phyloP scores from a whole-genome alignment of 2,113 vertebrate species.

The Heterocephalus glaber region DNA sequence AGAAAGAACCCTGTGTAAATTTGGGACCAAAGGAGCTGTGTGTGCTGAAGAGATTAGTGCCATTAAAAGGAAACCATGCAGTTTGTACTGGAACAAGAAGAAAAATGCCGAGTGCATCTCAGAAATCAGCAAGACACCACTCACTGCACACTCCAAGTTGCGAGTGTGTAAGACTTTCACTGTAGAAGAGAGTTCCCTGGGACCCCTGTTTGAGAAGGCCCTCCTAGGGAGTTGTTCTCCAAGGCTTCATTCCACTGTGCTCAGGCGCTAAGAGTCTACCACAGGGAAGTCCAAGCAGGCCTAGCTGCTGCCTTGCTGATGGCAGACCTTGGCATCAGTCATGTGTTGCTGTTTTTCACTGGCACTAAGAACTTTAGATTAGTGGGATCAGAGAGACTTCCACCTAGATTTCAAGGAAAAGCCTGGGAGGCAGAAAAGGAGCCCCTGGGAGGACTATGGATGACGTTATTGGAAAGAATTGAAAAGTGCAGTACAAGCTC shows the following conservation, averaged over 20 bases:
- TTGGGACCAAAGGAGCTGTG: neutral
- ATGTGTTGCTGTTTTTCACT: neutral
- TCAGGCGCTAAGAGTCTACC: neutral
- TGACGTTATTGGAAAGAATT: neutral
- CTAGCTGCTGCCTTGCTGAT: neutral
- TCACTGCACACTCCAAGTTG: neutral
- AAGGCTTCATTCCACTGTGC: neutral
- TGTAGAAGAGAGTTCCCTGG: fast-evolving
- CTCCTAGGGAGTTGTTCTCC: neutral
- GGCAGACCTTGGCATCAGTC: neutral
- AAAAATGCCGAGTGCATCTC: neutral
- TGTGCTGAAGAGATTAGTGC: neutral
- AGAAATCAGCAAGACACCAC: neutral
- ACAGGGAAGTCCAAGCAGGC: neutral
- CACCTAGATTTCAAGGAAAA: neutral
- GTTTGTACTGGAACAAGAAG: neutral
- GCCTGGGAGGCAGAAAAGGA: neutral
- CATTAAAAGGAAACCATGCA: neutral
- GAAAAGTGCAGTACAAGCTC: neutral
- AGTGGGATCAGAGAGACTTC: neutral
- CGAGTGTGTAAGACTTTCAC: neutral
- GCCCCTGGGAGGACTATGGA: neutral
- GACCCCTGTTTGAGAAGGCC: neutral
- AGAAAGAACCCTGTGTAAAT: neutral
- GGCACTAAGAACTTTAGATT: neutral